Evolutionary conservation across 2,888 invertebrate genomes (phyloP).

Genomic region (Luperina testacea): DNA sequence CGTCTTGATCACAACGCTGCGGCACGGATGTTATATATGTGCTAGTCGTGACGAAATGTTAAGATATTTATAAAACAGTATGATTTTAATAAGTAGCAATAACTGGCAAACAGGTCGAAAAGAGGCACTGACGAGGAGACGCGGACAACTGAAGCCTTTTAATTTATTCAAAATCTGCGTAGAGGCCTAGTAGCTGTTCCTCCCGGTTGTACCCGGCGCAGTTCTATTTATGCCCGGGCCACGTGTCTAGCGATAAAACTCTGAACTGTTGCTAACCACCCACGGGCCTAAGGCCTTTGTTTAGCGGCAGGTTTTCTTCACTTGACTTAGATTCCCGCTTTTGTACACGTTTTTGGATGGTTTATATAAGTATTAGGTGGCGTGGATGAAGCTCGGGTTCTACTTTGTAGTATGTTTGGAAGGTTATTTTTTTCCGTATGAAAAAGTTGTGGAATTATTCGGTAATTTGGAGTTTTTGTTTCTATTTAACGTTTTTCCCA

Average conservation of each 20-base stretch:
- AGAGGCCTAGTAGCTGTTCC: not conserved
- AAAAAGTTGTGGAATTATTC: not conserved
- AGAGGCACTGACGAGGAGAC: not conserved
- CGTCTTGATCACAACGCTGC: not conserved
- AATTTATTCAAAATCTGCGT: constrained; percentile 8
- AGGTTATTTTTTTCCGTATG: not conserved
- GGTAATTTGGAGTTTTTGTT: not conserved
- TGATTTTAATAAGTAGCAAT: not conserved
- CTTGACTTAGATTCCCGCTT: constrained; percentile 48
- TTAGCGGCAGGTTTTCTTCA: constrained; percentile 36
- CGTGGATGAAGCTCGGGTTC: not conserved
- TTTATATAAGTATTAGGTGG: constrained; percentile 35
- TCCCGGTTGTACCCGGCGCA: constrained; percentile 14
- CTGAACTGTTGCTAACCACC: constrained; percentile 51
- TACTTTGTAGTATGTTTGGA: not conserved
- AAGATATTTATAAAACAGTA: not conserved
- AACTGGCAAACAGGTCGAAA: not conserved
- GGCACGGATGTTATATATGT: not conserved
- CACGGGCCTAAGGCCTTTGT: constrained; percentile 21
- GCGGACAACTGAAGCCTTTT: not conserved
- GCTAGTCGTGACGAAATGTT: not conserved
- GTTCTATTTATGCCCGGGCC: constrained; percentile 35
- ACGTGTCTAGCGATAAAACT: constrained; percentile 43
- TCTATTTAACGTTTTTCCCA: not conserved
- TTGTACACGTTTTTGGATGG: constrained; percentile 38